Conservation (phyloP, 2,888 invertebrate genomes). For the Xylocampa areola region DNA sequence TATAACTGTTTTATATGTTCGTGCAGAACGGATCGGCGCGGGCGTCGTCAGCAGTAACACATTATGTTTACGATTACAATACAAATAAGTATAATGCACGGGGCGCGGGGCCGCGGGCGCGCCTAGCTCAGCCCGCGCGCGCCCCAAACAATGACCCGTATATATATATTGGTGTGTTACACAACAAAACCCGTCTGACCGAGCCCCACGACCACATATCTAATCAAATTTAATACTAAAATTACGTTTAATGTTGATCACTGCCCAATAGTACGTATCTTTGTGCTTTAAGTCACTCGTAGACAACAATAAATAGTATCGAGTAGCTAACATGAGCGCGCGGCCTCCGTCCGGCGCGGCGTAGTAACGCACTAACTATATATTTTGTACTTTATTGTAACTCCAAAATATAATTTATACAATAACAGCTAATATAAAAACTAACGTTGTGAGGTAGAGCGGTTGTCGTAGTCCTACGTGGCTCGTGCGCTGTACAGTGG, state of each 20-base stretch:
- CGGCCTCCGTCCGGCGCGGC: constrained; percentile 81
- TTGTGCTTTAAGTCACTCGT: constrained; percentile 88
- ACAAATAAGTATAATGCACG: constrained; percentile 81
- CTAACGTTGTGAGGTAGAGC: constrained; percentile 87
- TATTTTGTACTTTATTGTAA: constrained; percentile 86
- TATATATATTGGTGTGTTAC: constrained; percentile 83
- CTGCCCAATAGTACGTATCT: constrained; percentile 90
- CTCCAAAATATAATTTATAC: constrained; percentile 88
- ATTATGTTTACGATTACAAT: constrained; percentile 82
- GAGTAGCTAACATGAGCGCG: constrained; percentile 77
- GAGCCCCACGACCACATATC: constrained; percentile 81
- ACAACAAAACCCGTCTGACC: constrained; percentile 82
- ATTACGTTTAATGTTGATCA: constrained; percentile 90
- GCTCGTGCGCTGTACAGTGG: constrained; percentile 65
- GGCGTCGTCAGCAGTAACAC: constrained; percentile 75
- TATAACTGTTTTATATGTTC: constrained; percentile 47
- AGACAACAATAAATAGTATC: constrained; percentile 85
- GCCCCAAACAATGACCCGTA: constrained; percentile 87
- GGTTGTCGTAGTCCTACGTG: constrained; percentile 78
- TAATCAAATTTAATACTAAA: constrained; percentile 88
- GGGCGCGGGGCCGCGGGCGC: constrained; percentile 66
- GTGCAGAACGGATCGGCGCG: constrained; percentile 65
- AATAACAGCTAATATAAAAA: constrained; percentile 88
- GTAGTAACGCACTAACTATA: constrained; percentile 71
- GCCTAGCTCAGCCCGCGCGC: constrained; percentile 76